Evolutionary conservation across 2,888 invertebrate genomes (phyloP).

Genomic region (Mystacides longicornis): DNA sequence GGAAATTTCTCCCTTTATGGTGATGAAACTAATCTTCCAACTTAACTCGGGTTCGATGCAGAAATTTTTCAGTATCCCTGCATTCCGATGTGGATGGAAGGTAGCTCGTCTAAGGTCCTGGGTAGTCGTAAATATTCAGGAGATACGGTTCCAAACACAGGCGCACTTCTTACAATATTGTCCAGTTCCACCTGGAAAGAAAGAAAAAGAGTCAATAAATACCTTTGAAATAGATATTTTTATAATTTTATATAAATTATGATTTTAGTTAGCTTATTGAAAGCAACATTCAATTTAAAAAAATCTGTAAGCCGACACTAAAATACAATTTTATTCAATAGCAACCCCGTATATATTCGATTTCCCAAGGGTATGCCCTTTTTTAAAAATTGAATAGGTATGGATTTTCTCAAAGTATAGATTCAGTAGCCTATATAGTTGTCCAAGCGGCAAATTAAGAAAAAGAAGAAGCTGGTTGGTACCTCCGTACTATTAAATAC

Average conservation of each 20-base stretch:
- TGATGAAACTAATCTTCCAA: not conserved
- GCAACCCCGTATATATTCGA: too few relatives aligned
- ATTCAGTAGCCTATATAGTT: too few relatives aligned
- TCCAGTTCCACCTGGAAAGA: conserved; percentile 20
- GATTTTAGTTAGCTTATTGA: too few relatives aligned
- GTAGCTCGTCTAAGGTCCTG: conserved; percentile 22
- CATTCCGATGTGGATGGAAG: conserved; percentile 14
- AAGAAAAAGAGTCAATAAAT: conserved; percentile 1
- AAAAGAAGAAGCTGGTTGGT: too few relatives aligned
- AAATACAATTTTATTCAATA: too few relatives aligned
- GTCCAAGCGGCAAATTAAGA: too few relatives aligned
- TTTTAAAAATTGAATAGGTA: too few relatives aligned
- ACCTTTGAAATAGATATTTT: not conserved
- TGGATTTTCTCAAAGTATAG: too few relatives aligned
- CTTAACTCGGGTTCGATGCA: not conserved
- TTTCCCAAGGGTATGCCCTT: too few relatives aligned
- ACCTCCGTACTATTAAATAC: too few relatives aligned
- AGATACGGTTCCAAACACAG: conserved; percentile 24
- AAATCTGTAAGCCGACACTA: too few relatives aligned
- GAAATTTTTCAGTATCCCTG: conserved; percentile 9
- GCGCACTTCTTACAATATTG: conserved; percentile 19
- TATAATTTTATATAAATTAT: not conserved
- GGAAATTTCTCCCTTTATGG: not conserved
- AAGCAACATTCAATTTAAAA: too few relatives aligned
- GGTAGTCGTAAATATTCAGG: conserved; percentile 23